Conservation (phyloP, 2,113 vertebrate genomes). For the Scomber colias region DNA sequence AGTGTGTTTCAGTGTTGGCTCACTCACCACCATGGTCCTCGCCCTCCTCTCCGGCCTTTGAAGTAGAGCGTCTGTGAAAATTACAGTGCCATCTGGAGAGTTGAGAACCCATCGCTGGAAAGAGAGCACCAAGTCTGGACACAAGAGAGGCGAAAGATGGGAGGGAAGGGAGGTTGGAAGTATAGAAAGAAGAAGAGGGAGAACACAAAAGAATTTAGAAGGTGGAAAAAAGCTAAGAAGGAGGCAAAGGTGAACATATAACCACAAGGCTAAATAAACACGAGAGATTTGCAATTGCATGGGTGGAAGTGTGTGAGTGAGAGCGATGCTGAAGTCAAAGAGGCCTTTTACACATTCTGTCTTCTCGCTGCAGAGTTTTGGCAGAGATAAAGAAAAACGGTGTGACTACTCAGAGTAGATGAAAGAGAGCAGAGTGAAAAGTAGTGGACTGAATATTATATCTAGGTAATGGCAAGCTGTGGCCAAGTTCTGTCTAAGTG, state of each 20-base stretch:
- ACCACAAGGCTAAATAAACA: slow-evolving; percentile 34
- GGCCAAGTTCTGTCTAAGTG: slow-evolving; percentile 22
- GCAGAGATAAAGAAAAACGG: slow-evolving; percentile 63
- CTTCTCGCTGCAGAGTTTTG: slow-evolving; percentile 51
- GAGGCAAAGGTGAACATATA: slow-evolving; percentile 33
- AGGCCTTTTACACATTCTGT: slow-evolving; percentile 48
- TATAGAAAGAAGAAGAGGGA: slow-evolving; percentile 22
- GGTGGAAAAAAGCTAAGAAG: slow-evolving; percentile 15
- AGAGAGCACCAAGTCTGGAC: slow-evolving; percentile 54
- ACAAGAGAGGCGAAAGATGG: slow-evolving; percentile 19
- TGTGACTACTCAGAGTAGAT: slow-evolving; percentile 49
- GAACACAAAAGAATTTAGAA: slow-evolving; percentile 11
- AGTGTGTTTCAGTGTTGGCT: slow-evolving; percentile 30
- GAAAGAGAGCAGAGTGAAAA: slow-evolving; percentile 49
- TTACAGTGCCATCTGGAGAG: slow-evolving; percentile 72
- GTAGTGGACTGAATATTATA: slow-evolving; percentile 50
- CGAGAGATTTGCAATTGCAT: slow-evolving; percentile 42
- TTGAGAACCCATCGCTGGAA: slow-evolving; percentile 48
- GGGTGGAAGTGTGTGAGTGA: slow-evolving; percentile 40
- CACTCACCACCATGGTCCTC: slow-evolving; percentile 4
- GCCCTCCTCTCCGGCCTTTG: slow-evolving; percentile 54
- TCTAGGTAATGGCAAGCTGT: slow-evolving; percentile 28
- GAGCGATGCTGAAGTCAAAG: slow-evolving; percentile 40
- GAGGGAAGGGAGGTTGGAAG: slow-evolving; percentile 29
- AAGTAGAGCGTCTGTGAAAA: slow-evolving; percentile 67